Evolutionary conservation across 2,797 vertebrate genomes (phyloP), one percentile per base, ranked within the genome.

Genomic region (Cyclopterus lumpus): DNA sequence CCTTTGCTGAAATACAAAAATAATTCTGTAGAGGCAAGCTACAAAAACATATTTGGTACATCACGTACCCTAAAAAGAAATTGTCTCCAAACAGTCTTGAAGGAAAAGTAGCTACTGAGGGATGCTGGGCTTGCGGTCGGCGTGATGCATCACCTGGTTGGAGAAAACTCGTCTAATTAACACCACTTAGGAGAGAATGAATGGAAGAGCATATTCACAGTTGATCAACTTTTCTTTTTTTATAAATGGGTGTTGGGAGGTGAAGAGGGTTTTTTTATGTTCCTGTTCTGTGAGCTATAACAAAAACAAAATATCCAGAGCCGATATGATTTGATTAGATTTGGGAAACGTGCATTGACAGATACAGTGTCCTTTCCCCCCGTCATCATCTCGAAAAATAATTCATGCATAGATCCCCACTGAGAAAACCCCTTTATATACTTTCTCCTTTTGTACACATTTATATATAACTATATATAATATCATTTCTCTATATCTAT

Each of bases 371-470:
- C 84, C 88, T 74, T 79, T 70, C 77, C 81, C 80, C 81, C 70
- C 53, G 2, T 72, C 77, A 46, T 90, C 80, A 59, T 79, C 82
- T 81, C 92, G 71, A 89, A 94, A 94, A 94, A 94, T 88, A 94
- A 92, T 90, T 93, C 95, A 95, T 95, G 94, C 94, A 95, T 94
- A 95, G 93, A 93, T 93, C 93, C 93, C 93, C 92, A 86, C 89
- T 85, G 86, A 93, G 87, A 93, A 93, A 94, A 91, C 85, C 91
- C 87, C 82, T 92, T 91, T 86, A 93, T 94, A 94, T 93, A 93
- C 91, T 93, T 92, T 94, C 91, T 92, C 86, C 90, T 94, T 94
- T 92, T 94, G 92, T 94, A 94, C 93, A 94, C 90, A 92, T 92
- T 91, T 94, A 91, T 93, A 92, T 94, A 93, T 91, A 94, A 93